Evolutionary conservation across 2,888 invertebrate genomes (phyloP), one percentile per base, ranked within the genome.

Genomic region (Trissoscelio sp.): DNA sequence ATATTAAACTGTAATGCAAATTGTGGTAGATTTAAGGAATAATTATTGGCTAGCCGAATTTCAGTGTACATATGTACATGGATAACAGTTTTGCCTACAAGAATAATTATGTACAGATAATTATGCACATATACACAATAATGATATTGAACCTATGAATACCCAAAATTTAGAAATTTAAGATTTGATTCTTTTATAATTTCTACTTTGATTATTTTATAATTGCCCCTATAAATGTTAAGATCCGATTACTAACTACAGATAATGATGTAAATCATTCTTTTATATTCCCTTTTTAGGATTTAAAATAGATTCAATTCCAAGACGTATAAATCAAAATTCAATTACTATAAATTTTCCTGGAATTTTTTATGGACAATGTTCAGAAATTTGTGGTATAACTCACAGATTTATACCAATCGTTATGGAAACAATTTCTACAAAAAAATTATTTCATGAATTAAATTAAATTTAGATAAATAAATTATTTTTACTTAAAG

Each of bases 331-430:
- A 90, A 94, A 95, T 86, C 94, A 95, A 94, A 92, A 88, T 93
- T 42, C 95, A 90, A 92, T 92, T 86, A 92, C 93, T 86, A 94
- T 93, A 83, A 94, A 94, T 1, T n/a, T n/a, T n/a, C 92, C 94
- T 0, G 95, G 95, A 46, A 86, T 95, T 89, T 95, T 93, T 91
- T 96, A 92, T 91, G 95, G 95, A 0, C 95, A 96, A 94, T 96
- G 96, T 90, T 96, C 95, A 85, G 95, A 96, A 94, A 96, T 96
- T 92, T 96, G 96, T 92, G 96, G 96, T 0, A 93, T 94, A 66
- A 96, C 96, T 90, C 95, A 96, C 90, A 95, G 95, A 77, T 96
- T 96, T 93, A 96, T 96, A 92, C 96, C 95, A 34, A 95, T 96
- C 93, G 93, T 93, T 77, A 91, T 94, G 87, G 94, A 95, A 94